A percentile compares a stretch with the other conserved stretches of the same genome.
These are phyloP conservation scores for Amphipyra tragopoginis DNA, from an alignment of 2,888 invertebrate genomes.

Conservation along the genomic window DNA sequence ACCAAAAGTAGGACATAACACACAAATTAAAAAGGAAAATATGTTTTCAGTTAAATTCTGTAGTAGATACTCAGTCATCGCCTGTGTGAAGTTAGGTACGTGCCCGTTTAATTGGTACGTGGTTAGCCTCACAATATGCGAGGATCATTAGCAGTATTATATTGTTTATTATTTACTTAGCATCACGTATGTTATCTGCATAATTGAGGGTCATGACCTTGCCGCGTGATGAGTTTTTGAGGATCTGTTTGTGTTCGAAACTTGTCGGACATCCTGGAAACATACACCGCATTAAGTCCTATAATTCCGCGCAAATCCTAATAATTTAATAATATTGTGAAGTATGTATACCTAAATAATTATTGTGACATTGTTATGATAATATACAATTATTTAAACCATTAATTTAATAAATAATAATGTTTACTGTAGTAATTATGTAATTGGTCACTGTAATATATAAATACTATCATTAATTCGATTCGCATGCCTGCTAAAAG, in stretches of 20 bases:
- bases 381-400: too few species aligned
- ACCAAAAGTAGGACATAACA: too few species aligned
- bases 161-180: constrained; percentile 6
- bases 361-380: too few species aligned
- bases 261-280: background rate
- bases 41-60: constrained; percentile 11
- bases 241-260: background rate
- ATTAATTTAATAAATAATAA: too few species aligned
- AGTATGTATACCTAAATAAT: too few species aligned
- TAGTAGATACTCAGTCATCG: background rate
- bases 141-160: constrained; percentile 43
- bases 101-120: constrained; percentile 41
- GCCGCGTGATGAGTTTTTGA: background rate
- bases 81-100: constrained; percentile 21
- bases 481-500: too few species aligned
- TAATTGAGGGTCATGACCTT: constrained; percentile 13
- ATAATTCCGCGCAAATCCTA: too few species aligned
- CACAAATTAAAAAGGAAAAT: background rate
- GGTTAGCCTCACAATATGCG: constrained; percentile 27
- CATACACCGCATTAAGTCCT: background rate
- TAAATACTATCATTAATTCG: too few species aligned
- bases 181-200: constrained; percentile 12
- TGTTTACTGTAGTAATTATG: too few species aligned
- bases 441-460: too few species aligned
- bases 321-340: too few species aligned